Conservation (phyloP, 2,113 vertebrate genomes). For the Ceyx melanurus region DNA sequence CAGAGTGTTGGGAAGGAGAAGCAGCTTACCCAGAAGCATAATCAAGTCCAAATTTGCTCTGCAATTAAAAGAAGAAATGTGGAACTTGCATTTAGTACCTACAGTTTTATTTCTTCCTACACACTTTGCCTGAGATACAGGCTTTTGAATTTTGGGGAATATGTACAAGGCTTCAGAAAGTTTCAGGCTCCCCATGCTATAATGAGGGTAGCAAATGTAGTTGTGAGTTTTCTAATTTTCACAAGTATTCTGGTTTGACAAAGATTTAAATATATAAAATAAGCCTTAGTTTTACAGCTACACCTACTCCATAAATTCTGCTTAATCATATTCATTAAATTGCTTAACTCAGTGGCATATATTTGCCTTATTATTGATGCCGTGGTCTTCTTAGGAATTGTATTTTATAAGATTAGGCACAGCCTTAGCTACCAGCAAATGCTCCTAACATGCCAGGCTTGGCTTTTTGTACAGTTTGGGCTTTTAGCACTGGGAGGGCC, state of each 20-base stretch:
- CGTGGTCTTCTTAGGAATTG: background rate
- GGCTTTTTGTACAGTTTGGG: background rate
- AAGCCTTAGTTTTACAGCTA: background rate
- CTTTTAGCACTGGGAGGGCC: background rate
- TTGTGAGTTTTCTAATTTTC: background rate
- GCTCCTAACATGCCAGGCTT: background rate
- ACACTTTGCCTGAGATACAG: background rate
- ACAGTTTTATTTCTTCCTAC: background rate
- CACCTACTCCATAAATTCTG: background rate
- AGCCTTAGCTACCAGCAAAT: background rate
- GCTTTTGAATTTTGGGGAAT: background rate
- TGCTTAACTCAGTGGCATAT: background rate
- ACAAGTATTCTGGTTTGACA: background rate
- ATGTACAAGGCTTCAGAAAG: background rate
- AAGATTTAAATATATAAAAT: background rate
- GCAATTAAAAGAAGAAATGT: background rate
- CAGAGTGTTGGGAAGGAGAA: background rate
- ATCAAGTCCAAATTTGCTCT: conserved; percentile 1
- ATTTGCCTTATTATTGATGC: background rate
- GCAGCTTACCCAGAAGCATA: background rate
- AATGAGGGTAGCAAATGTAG: background rate
- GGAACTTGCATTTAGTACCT: background rate
- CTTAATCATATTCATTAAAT: background rate
- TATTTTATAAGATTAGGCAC: background rate
- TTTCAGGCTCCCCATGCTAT: background rate